Percentiles rank a stretch among this genome's conserved stretches.
Conservation (phyloP, 2,888 invertebrate genomes). For the Tenthredo notha region DNA sequence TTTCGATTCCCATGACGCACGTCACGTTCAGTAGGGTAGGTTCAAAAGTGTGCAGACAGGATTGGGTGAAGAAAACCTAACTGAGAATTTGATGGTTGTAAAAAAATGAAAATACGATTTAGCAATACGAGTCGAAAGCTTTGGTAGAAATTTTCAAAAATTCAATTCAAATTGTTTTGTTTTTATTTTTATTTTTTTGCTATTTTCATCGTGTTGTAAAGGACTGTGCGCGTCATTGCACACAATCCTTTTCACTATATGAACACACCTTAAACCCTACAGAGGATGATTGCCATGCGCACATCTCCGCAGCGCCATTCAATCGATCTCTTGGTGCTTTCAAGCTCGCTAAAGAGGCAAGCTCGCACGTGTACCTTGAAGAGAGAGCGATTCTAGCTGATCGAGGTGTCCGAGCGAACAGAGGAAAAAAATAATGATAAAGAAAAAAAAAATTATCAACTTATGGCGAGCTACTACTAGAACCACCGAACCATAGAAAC, state of each 20-base stretch:
- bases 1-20: not conserved
- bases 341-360: constrained; percentile 48
- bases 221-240: not conserved
- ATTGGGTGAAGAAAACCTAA: not conserved
- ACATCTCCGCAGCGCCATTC: constrained; percentile 45
- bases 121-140: not conserved
- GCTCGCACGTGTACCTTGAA: constrained; percentile 49
- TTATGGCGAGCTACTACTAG: not conserved
- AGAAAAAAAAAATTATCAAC: not conserved
- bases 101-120: not conserved
- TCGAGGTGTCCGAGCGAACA: constrained; percentile 31
- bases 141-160: not conserved
- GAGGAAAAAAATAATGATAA: not conserved
- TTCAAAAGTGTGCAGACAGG: not conserved
- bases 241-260: not conserved
- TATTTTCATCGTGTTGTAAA: not conserved
- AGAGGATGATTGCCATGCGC: constrained; percentile 49
- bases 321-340: constrained; percentile 49
- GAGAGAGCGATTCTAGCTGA: constrained; percentile 48
- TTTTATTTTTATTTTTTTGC: not conserved
- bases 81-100: not conserved
- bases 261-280: constrained; percentile 42
- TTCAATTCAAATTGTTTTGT: not conserved
- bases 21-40: not conserved
- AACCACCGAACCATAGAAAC: not conserved